Percentiles rank a stretch among this genome's conserved stretches.
Evolutionary conservation across 2,888 invertebrate genomes (phyloP).

Genomic region (Patella ulyssiponensis): DNA sequence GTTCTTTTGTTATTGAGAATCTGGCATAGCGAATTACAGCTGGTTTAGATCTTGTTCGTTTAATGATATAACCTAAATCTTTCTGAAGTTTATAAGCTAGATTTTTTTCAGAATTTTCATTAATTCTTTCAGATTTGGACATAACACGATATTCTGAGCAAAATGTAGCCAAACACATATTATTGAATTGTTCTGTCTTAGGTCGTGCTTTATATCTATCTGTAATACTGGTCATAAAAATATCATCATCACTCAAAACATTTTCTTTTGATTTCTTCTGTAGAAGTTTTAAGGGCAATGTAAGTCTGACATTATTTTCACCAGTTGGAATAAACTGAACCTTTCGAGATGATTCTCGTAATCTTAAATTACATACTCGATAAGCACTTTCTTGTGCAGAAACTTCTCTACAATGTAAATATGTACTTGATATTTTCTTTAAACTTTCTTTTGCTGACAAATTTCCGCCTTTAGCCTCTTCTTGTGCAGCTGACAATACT

Average conservation of each 20-base stretch:
- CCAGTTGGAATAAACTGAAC: slow-evolving; percentile 32
- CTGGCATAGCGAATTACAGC: slow-evolving; percentile 9
- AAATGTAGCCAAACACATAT: slow-evolving; percentile 19
- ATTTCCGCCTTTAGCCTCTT: slow-evolving; percentile 31
- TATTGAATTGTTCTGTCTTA: background rate
- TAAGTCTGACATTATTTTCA: slow-evolving; percentile 17
- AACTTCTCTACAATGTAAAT: slow-evolving; percentile 35
- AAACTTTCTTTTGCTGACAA: slow-evolving; percentile 23
- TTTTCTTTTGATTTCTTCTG: background rate
- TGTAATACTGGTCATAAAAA: slow-evolving; percentile 19
- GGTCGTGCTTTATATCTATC: slow-evolving; percentile 16
- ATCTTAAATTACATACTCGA: slow-evolving; percentile 30
- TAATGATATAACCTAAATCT: slow-evolving; percentile 3
- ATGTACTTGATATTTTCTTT: slow-evolving; percentile 27
- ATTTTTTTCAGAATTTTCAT: slow-evolving; percentile 14
- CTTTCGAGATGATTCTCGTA: slow-evolving; percentile 29
- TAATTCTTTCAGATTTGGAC: slow-evolving; percentile 10
- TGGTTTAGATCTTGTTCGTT: background rate
- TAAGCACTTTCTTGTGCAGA: slow-evolving; percentile 35
- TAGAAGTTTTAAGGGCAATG: background rate
- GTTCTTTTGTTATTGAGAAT: background rate
- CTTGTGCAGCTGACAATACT: slow-evolving; percentile 26
- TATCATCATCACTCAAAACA: slow-evolving; percentile 19
- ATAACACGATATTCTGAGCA: slow-evolving; percentile 23
- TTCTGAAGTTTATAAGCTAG: slow-evolving; percentile 13